phyloP scores from a whole-genome alignment of 2,113 vertebrate genomes.

The Grammomys surdaster region DNA sequence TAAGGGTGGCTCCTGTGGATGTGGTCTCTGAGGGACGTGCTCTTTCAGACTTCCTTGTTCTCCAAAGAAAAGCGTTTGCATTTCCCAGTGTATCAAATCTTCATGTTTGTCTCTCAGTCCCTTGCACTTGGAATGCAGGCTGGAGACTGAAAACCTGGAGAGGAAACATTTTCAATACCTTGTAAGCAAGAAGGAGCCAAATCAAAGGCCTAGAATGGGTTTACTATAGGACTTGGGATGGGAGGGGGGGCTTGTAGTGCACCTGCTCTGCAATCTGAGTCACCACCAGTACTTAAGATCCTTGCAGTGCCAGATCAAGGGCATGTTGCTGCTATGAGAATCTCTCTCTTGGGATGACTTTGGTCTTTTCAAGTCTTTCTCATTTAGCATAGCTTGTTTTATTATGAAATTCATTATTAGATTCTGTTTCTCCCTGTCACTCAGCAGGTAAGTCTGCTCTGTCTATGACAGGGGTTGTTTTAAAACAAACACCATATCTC shows the following conservation, averaged over 20 bases:
- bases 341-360: background rate
- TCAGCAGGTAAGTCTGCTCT: background rate
- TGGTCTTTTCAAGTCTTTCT: background rate
- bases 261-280: background rate
- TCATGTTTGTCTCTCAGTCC: no score
- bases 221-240: background rate
- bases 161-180: background rate
- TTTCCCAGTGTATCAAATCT: background rate
- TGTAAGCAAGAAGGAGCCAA: rapidly evolving
- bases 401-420: background rate
- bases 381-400: background rate
- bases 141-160: background rate
- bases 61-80: background rate
- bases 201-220: background rate
- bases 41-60: background rate
- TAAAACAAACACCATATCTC: background rate
- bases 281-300: rapidly evolving
- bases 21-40: background rate
- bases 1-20: background rate
- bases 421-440: background rate
- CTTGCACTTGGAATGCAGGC: background rate
- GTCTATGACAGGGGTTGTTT: background rate
- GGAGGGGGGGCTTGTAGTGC: rapidly evolving
- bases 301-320: background rate
- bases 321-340: background rate